Evolutionary conservation across 2,888 invertebrate genomes (phyloP).

Genomic region (Tinea semifulvella): DNA sequence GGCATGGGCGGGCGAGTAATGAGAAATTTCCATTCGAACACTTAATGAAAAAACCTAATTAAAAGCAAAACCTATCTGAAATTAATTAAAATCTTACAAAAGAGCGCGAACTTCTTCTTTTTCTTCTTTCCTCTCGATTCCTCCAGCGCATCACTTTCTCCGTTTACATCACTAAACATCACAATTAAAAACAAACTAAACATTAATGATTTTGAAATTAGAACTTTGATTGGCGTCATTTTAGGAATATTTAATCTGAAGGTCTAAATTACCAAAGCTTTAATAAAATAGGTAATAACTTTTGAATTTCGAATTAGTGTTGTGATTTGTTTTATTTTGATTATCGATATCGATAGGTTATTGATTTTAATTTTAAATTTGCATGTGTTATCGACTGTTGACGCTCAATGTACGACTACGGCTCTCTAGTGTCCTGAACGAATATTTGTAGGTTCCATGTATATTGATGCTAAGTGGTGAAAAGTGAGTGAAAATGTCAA

Average conservation of each 20-base stretch:
- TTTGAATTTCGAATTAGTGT: no score
- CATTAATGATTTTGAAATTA: not conserved
- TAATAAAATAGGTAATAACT: no score
- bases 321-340: no score
- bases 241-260: not conserved
- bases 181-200: conserved; percentile 6
- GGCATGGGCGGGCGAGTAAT: no score
- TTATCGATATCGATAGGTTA: not conserved
- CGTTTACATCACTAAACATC: conserved; percentile 16
- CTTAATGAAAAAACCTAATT: no score
- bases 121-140: conserved; percentile 52
- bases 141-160: conserved; percentile 22
- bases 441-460: conserved; percentile 7
- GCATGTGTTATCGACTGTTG: not conserved
- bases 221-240: conserved; percentile 7
- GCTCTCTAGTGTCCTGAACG: not conserved
- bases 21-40: no score
- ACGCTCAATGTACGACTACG: not conserved
- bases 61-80: no score
- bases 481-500: conserved; percentile 11
- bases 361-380: not conserved
- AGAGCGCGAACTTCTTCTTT: conserved; percentile 36
- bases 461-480: conserved; percentile 10
- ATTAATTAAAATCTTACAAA: conserved; percentile 33
- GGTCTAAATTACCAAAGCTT: no score